These are phyloP conservation scores for Drosophila quadrilineata DNA, from an alignment of 1,140 invertebrate genomes.

Conservation along the genomic window DNA sequence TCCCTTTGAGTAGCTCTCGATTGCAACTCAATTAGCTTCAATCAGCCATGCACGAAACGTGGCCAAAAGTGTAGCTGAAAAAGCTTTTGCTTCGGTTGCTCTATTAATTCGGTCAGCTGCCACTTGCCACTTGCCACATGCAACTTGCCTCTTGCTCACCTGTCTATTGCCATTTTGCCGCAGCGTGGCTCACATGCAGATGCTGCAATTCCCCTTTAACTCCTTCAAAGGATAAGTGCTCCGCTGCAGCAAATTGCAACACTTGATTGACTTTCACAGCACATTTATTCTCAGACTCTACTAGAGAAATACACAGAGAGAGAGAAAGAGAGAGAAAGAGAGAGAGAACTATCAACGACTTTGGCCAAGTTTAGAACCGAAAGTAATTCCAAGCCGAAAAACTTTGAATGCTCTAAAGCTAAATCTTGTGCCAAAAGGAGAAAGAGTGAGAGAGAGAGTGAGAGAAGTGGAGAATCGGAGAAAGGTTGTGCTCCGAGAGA, in stretches of 20 bases:
- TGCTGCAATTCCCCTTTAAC: constrained; percentile 17
- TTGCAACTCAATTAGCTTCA: not conserved
- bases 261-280: constrained; percentile 77
- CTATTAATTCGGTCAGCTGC: constrained; percentile 9
- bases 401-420: constrained; percentile 23
- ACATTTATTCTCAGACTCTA: constrained; percentile 64
- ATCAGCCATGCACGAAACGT: constrained; percentile 18
- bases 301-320: constrained; percentile 67
- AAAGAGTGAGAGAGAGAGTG: not conserved
- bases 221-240: constrained; percentile 14
- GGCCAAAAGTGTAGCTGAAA: not conserved
- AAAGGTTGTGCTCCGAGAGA: no score
- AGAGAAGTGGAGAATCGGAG: no score
- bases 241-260: constrained; percentile 62
- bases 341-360: constrained; percentile 77
- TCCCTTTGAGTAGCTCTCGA: no score
- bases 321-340: no score
- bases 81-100: not conserved
- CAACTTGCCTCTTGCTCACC: constrained; percentile 31
- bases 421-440: constrained; percentile 11
- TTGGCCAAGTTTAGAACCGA: constrained; percentile 70
- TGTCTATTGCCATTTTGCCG: constrained; percentile 34
- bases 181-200: constrained; percentile 32
- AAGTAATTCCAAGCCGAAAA: constrained; percentile 42
- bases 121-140: constrained; percentile 13